Percentiles rank a stretch among this genome's conserved stretches.
Conservation (phyloP, 2,113 vertebrate species). For the Albula goreensis region DNA sequence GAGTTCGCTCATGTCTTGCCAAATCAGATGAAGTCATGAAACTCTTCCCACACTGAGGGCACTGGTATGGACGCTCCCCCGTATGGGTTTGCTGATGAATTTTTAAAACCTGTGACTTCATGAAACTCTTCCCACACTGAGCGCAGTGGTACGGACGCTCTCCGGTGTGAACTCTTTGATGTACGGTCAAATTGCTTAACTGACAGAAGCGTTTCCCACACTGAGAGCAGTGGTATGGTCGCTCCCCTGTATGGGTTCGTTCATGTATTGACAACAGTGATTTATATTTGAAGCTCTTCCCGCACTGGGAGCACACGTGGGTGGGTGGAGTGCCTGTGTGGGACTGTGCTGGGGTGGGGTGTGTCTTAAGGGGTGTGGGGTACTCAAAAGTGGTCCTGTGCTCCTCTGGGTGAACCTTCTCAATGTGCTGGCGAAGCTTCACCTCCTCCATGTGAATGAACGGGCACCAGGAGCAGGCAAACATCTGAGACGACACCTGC, state of each 20-base stretch:
- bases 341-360: slow-evolving; percentile 40
- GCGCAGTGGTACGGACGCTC: too few species aligned
- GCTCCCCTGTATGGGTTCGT: too few species aligned
- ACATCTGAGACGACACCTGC: background rate
- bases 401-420: background rate
- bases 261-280: too few species aligned
- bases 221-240: too few species aligned
- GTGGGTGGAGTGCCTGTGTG: slow-evolving; percentile 61
- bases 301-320: slow-evolving; percentile 51
- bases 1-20: background rate
- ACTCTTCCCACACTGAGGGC: too few species aligned
- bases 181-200: background rate
- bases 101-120: slow-evolving; percentile 43
- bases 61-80: too few species aligned
- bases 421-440: background rate
- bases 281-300: too few species aligned
- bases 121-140: too few species aligned
- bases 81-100: too few species aligned
- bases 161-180: background rate
- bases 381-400: background rate
- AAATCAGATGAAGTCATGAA: slow-evolving; percentile 65
- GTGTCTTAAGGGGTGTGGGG: background rate
- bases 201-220: too few species aligned
- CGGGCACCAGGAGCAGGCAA: slow-evolving; percentile 1
- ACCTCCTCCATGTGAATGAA: background rate